Percentiles rank a stretch among this genome's conserved stretches.
Conservation (phyloP, 2,888 invertebrate species). For the Chirona hameri region DNA sequence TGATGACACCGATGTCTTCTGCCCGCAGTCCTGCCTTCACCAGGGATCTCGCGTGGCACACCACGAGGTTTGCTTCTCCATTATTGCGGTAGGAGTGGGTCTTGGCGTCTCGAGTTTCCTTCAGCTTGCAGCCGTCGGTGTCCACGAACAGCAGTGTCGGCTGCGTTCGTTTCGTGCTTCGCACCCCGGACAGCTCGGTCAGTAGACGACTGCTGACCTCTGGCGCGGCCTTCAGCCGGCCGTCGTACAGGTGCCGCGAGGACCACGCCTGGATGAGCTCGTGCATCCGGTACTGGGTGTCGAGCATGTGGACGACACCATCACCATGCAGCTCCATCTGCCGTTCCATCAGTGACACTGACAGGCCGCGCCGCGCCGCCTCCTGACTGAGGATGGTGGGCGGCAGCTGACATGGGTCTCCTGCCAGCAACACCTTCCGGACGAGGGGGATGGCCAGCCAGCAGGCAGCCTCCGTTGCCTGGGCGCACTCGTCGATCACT, state of each 20-base stretch:
- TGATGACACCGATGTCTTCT: slow-evolving; percentile 54
- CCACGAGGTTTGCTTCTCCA: slow-evolving; percentile 54
- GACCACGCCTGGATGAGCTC: slow-evolving; percentile 72
- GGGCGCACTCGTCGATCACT: slow-evolving; percentile 57
- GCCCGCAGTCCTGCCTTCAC: slow-evolving; percentile 49
- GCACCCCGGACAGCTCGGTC: slow-evolving; percentile 49
- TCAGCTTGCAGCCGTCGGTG: slow-evolving; percentile 52
- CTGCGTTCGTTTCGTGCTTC: slow-evolving; percentile 47
- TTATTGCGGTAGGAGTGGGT: slow-evolving; percentile 43
- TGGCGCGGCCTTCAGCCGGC: slow-evolving; percentile 54
- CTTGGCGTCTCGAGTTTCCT: slow-evolving; percentile 49
- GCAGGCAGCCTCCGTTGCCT: slow-evolving; percentile 53
- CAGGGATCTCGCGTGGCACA: slow-evolving; percentile 49
- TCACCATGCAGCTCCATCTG: slow-evolving; percentile 46
- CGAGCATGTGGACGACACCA: slow-evolving; percentile 58
- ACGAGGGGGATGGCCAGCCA: slow-evolving; percentile 54
- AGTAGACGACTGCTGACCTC: slow-evolving; percentile 52
- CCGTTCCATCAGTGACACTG: slow-evolving; percentile 38
- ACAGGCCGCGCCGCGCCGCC: slow-evolving; percentile 45
- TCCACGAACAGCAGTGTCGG: slow-evolving; percentile 52
- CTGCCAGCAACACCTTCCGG: slow-evolving; percentile 51
- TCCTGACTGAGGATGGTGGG: slow-evolving; percentile 52
- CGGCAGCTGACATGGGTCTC: slow-evolving; percentile 53
- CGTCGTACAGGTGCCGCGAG: slow-evolving; percentile 74
- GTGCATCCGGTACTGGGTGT: slow-evolving; percentile 95